phyloP scores from a whole-genome alignment of 1,140 invertebrate species.

The Drosophila serrata region DNA sequence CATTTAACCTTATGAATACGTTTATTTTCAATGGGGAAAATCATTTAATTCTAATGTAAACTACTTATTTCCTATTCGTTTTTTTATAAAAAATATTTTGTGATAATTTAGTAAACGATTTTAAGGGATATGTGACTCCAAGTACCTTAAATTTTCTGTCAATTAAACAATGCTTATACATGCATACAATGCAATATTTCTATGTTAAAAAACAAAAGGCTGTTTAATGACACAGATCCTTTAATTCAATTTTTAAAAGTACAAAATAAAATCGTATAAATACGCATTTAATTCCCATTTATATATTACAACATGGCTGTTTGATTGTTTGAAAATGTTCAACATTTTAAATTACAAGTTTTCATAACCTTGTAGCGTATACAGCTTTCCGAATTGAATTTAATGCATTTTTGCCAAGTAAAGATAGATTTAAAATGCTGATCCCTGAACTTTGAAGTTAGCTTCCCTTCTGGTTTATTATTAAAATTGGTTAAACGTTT shows the following conservation, averaged over 20 bases:
- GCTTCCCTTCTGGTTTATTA: neutral
- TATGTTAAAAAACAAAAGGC: fast-evolving
- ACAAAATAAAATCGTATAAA: neutral
- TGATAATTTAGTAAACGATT: neutral
- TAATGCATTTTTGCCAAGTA: no score
- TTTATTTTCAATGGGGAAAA: no score
- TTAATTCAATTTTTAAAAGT: neutral
- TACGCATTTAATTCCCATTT: neutral
- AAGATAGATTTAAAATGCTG: no score
- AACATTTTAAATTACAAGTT: no score
- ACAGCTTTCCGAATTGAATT: neutral
- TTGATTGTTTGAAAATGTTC: neutral
- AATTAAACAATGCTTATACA: neutral
- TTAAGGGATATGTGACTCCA: neutral
- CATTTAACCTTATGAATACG: neutral
- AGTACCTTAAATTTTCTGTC: neutral
- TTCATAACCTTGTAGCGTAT: no score
- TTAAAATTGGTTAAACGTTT: neutral
- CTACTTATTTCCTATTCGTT: neutral
- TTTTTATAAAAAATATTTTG: neutral
- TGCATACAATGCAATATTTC: neutral
- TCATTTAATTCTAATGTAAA: neutral
- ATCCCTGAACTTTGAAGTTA: no score
- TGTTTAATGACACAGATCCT: neutral
- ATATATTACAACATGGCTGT: neutral